Percentiles rank a stretch among this genome's conserved stretches.
phyloP scores from a whole-genome alignment of 2,888 invertebrate genomes.

The Polietes domitor region DNA sequence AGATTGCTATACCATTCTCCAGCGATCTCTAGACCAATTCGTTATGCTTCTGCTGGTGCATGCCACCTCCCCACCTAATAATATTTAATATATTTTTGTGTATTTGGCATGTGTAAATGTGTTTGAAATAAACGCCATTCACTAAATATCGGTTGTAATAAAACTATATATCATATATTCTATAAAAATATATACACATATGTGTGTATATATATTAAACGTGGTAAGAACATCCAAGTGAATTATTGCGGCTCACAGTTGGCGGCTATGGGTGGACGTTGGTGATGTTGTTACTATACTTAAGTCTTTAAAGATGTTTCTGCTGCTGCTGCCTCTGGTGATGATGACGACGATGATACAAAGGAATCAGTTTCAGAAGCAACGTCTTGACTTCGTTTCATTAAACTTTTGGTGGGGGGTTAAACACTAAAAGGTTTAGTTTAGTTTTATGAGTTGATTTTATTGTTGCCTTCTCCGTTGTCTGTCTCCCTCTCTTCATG shows the following conservation, averaged over 20 bases:
- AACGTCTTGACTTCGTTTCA: background rate
- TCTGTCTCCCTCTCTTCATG: background rate
- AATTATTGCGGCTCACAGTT: background rate
- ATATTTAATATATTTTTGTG: background rate
- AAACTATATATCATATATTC: background rate
- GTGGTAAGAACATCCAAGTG: too few species aligned
- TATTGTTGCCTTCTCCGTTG: background rate
- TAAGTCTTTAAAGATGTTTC: background rate
- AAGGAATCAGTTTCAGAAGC: background rate
- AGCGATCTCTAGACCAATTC: background rate
- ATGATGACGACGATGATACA: background rate
- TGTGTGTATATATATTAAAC: too few species aligned
- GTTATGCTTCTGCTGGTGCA: too few species aligned
- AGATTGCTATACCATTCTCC: background rate
- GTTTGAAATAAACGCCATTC: conserved; percentile 15
- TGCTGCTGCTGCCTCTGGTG: background rate
- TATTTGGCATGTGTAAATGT: conserved; percentile 14
- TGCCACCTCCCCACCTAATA: too few species aligned
- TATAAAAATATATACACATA: background rate
- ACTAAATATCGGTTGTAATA: conserved; percentile 8
- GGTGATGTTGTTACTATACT: too few species aligned
- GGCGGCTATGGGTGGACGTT: background rate
- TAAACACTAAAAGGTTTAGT: background rate
- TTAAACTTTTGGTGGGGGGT: background rate
- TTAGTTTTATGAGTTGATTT: background rate